phyloP scores from a whole-genome alignment of 2,797 vertebrate genomes.

The Scomberomorus guttatus region DNA sequence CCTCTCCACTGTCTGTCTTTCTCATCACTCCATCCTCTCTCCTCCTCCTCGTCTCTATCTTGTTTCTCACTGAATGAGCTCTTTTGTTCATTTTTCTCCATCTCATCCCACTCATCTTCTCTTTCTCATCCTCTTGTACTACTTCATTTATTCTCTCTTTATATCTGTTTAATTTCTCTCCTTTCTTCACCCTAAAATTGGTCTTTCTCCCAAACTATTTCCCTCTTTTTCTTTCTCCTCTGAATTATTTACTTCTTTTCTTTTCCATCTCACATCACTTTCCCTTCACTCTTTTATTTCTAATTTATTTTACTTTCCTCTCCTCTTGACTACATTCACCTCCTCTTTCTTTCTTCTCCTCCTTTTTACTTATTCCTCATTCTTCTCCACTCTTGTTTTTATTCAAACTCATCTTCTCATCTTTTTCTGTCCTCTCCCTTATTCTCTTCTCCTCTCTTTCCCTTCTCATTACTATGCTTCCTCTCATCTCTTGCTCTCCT shows the following conservation, averaged over 20 bases:
- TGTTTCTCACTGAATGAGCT: not conserved
- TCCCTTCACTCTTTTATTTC: not conserved
- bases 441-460: not conserved
- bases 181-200: not conserved
- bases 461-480: no score
- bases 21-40: slow-evolving; percentile 16
- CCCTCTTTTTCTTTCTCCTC: no score
- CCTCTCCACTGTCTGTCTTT: slow-evolving; percentile 6
- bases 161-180: not conserved
- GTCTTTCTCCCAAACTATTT: no score
- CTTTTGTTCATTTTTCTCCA: not conserved
- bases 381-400: no score
- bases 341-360: not conserved
- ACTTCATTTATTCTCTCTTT: not conserved
- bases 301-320: not conserved
- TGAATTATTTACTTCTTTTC: no score
- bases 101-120: not conserved
- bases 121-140: not conserved
- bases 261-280: no score
- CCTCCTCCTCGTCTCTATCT: not conserved
- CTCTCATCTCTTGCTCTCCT: not conserved
- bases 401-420: not conserved
- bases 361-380: not conserved
- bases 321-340: not conserved
- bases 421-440: not conserved